Base-by-base conservation (phyloP, 1,140 invertebrate species). In the Pentalonia nigronervosa region DNA sequence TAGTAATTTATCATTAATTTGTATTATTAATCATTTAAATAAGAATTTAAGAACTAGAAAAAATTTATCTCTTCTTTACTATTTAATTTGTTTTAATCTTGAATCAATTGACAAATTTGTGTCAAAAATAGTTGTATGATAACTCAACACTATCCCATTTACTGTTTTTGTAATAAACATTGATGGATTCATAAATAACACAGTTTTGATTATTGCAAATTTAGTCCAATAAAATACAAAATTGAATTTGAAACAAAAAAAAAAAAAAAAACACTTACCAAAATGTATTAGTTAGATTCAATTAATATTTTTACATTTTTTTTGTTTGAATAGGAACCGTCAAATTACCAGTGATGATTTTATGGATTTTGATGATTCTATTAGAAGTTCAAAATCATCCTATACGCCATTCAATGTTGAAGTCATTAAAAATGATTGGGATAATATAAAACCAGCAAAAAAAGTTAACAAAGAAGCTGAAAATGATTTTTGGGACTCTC, bases 341-440 rank as follows among this genome's bases (percentile, higher is more conserved):
- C 91, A 92, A 50, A 50, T 93, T 86, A 53, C 48, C 41, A 93
- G 48, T 56, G 91, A 93, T 93, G 81, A 93, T 1, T 93, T 93
- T 93, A 56, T 56, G 50, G 91, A 93, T 2, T 93, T 93, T 93
- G 81, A 93, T 41, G 91, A 93, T 86, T 56, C 81, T 45, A 86
- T 84, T 36, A 93, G 48, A 86, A 86, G 14, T 84, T 81, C 7
- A 30, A 93, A 93, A 93, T 86, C 36, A 53, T 83, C 76, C 11
- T 67, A n/a, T 90, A 86, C 50, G 7, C 76, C 91, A 86, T 25
- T 48, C 8, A 93, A 56, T 0, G n/a, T 93, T 56, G 76, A 93
- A 60, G 91, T 93, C n/a, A 93, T 93, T 45, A 93, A 84, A 93
- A 93, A 93, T 45, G 91, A 93, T 56, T 93, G 91, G 91, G 91